A percentile compares a stretch with the other conserved stretches of the same genome.
These are phyloP conservation scores for Brachionus rotundiformis DNA, from an alignment of 1,140 invertebrate species.

Conservation along the genomic window DNA sequence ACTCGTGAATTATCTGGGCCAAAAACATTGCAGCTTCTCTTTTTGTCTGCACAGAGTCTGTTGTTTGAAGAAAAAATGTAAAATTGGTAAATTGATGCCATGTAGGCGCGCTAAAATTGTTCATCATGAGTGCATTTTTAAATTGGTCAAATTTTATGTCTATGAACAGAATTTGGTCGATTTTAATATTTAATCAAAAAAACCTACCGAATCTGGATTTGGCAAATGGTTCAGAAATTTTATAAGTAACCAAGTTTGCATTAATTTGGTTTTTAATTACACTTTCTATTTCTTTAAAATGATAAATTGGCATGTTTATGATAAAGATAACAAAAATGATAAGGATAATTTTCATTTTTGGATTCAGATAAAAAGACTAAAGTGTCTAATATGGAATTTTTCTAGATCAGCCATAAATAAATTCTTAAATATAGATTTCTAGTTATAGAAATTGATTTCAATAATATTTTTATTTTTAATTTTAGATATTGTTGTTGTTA, in stretches of 20 bases:
- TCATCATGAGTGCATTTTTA: not conserved
- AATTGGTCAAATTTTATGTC: not conserved
- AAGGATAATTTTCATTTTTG: not conserved
- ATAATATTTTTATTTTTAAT: not conserved
- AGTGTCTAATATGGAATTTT: not conserved
- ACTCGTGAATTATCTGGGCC: constrained; percentile 30
- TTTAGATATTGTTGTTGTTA: not conserved
- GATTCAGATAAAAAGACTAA: not conserved
- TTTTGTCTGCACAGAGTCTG: not conserved
- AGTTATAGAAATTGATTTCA: not conserved
- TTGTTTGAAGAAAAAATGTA: not conserved
- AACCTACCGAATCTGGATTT: not conserved
- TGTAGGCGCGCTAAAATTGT: not conserved
- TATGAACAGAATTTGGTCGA: not conserved
- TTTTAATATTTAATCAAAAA: not conserved
- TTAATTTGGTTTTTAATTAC: no score
- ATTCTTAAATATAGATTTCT: not conserved
- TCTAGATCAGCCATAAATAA: not conserved
- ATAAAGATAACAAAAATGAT: not conserved
- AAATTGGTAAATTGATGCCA: constrained; percentile 3
- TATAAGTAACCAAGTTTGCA: not conserved
- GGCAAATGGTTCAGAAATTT: no score
- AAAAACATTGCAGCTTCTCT: constrained; percentile 33
- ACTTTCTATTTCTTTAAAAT: not conserved
- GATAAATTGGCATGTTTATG: not conserved